Base-by-base conservation (phyloP, 2,888 invertebrate genomes). In the Macrosoma leucophasiata region DNA sequence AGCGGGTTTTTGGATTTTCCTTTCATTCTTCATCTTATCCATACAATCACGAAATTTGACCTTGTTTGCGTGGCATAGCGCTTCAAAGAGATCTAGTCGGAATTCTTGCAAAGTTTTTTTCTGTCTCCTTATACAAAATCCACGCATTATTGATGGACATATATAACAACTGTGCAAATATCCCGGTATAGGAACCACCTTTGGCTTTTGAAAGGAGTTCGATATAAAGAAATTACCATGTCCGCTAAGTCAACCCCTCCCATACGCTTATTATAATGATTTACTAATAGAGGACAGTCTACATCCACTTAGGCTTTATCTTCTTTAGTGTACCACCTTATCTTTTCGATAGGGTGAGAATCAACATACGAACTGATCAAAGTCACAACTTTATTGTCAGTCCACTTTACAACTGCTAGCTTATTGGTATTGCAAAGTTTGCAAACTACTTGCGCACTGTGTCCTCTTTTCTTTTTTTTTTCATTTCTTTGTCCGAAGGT, bases 391-490 rank as follows among this genome's bases (percentile, higher is more conserved):
- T 48, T 48, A 33, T 50, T 48, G n/a, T 48, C 46, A 25, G 34
- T 43, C 44, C 46, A 48, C 10, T 22, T 30, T 45, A 28, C 27
- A 4, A 37, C 27, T 12, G 19, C 19, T 15, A 17, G 18, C 27
- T 28, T 28, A 19, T 19, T 28, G 13, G 1, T 7, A 6, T 13
- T 14, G 3, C 25, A n/a, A n/a, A n/a, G n/a, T n/a, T n/a, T n/a
- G n/a, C n/a, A 48, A 3, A 29, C 35, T 3, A 22, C 44, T 39
- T 48, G 36, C n/a, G 33, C 29, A 47, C 34, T 41, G 36, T 20
- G 10, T 6, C 50, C 50, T 20, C 49, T 31, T 15, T 14, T 14
- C 17, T 50, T 48, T 29, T 54, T n/a, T n/a, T 56, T 29, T 50
- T 52, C 35, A 52, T 30, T 19, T 32, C 27, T 33, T 52, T 50